Evolutionary conservation across 2,888 invertebrate species (phyloP).

Genomic region (Eristalis pertinax): DNA sequence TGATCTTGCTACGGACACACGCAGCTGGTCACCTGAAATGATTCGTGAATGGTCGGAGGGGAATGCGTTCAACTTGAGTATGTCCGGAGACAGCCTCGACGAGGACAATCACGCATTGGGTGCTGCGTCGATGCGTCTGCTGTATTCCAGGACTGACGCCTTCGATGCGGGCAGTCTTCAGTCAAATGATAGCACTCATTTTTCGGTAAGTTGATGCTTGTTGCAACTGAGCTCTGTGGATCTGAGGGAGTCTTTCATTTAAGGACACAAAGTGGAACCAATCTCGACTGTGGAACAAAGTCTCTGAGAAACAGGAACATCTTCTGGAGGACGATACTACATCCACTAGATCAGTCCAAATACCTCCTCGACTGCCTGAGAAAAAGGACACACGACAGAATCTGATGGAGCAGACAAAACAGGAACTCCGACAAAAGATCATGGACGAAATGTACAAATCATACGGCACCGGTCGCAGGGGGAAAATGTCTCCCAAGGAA

Average conservation of each 20-base stretch:
- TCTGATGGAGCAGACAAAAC: slow-evolving; percentile 5
- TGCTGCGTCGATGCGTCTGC: not conserved
- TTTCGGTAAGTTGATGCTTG: not conserved
- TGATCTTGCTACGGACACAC: not conserved
- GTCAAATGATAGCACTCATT: not conserved
- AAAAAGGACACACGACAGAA: slow-evolving; percentile 28
- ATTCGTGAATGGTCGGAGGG: not conserved
- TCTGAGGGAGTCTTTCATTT: not conserved
- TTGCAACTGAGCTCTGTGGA: no score
- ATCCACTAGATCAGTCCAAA: not conserved
- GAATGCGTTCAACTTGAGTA: not conserved
- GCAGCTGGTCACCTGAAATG: slow-evolving; percentile 5
- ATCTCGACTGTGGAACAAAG: not conserved
- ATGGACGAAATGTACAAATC: not conserved
- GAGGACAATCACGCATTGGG: not conserved
- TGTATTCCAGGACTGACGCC: not conserved
- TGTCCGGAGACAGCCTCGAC: not conserved
- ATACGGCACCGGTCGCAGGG: not conserved
- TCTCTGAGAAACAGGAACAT: no score
- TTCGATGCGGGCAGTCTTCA: not conserved
- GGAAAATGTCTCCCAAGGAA: not conserved
- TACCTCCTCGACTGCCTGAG: not conserved
- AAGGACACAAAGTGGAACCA: not conserved
- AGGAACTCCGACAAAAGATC: slow-evolving; percentile 5
- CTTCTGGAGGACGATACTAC: no score